Evolutionary conservation across 2,797 vertebrate species (phyloP), one percentile per base, ranked within the genome.

Genomic region (Mus minutoides): DNA sequence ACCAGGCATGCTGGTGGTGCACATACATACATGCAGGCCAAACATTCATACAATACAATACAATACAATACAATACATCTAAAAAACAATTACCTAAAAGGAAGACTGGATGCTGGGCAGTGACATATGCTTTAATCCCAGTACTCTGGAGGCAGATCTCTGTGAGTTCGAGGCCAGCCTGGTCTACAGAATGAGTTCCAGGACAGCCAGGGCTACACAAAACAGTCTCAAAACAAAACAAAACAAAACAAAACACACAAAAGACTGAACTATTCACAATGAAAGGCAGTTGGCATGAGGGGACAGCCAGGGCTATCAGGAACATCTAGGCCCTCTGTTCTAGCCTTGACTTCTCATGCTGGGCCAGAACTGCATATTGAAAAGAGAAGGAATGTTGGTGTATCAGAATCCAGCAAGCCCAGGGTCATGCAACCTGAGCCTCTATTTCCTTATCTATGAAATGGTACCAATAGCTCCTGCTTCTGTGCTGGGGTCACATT

Each of bases 391-490:
- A 52, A 40, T 10, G 0, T n/a, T 3, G 58, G n/a, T n/a, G 60
- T 43, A 0, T 90, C 56, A 13, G 58, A 49, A 43, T 10, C 0
- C 14, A 43, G 69, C 16, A 13, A 24, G 31, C 6, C 82, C 60
- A 29, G 76, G 3, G 7, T 56, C 40, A 21, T 7, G 9, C 7
- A 40, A 40, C 71, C 49, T 0, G 14, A 49, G 34, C 60, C 93
- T 93, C 84, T 29, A 75, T 92, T 49, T 97, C 19, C 76, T 67
- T 54, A 82, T 79, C 93, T 93, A n/a, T 77, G 52, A 86, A 80
- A 67, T 52, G 93, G 89, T 52, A 78, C 62, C 69, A 40, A 0
- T 4, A 4, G 71, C 58, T 7, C 60, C 67, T n/a, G 29, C 52
- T 58, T 21, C 37, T 40, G 46, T 76, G 46, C 34, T 67, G 60